Evolutionary conservation across 2,888 invertebrate genomes (phyloP).

Genomic region (Crossocerus cetratus): DNA sequence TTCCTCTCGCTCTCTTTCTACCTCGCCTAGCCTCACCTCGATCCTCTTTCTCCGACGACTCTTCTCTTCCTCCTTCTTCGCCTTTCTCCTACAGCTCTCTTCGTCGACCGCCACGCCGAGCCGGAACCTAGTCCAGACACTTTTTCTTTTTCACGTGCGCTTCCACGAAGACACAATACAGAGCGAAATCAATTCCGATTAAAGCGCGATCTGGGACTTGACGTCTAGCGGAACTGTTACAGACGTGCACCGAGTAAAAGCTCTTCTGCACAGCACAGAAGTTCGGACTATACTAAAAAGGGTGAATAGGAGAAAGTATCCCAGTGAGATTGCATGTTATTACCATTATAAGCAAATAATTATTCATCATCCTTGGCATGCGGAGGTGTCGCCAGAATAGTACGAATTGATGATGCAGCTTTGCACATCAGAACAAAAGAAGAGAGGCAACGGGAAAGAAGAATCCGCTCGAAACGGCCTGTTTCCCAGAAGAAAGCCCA

Average conservation of each 20-base stretch:
- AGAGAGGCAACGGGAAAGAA: neutral
- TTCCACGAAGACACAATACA: constrained; percentile 7
- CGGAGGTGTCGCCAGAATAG: too few relatives aligned
- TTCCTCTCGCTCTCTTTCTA: neutral
- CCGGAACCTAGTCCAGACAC: constrained; percentile 23
- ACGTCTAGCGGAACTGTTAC: too few relatives aligned
- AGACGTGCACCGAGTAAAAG: too few relatives aligned
- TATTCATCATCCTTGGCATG: too few relatives aligned
- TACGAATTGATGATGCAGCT: too few relatives aligned
- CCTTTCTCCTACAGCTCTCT: constrained; percentile 27
- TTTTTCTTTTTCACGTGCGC: constrained; percentile 28
- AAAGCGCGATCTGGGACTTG: too few relatives aligned
- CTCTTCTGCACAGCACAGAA: too few relatives aligned
- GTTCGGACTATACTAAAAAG: too few relatives aligned
- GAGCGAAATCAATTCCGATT: neutral
- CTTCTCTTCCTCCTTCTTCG: constrained; percentile 8
- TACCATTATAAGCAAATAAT: too few relatives aligned
- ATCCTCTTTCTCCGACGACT: neutral
- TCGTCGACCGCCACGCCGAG: constrained; percentile 38
- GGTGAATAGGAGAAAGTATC: too few relatives aligned
- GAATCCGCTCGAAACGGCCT: neutral
- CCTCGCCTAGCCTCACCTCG: constrained; percentile 3
- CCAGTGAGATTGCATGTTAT: too few relatives aligned
- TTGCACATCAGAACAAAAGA: too few relatives aligned
- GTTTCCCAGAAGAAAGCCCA: constrained; percentile 72